These are phyloP conservation scores for Terebella lapidaria DNA, from an alignment of 2,888 invertebrate genomes.

Conservation along the genomic window DNA sequence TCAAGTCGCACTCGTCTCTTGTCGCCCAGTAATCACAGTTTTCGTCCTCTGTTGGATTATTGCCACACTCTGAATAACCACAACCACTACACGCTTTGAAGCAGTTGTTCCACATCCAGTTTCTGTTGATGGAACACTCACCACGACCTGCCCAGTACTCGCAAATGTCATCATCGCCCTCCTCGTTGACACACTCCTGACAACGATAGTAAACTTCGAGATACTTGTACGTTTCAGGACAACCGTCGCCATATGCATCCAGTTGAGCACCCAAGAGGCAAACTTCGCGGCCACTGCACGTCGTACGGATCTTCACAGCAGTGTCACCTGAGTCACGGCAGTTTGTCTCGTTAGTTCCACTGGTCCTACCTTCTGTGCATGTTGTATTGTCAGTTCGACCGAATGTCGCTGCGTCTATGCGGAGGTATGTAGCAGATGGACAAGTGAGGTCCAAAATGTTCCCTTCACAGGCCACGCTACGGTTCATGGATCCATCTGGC, in stretches of 20 bases:
- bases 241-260: background rate
- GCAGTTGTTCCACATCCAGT: slow-evolving; percentile 41
- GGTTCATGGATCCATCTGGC: too few relatives aligned
- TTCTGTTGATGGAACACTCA: slow-evolving; percentile 38
- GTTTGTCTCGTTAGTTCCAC: background rate
- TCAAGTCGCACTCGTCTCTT: slow-evolving; percentile 13
- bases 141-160: slow-evolving; percentile 33
- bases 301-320: background rate
- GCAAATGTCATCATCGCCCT: slow-evolving; percentile 27
- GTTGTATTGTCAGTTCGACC: background rate
- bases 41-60: background rate
- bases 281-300: background rate
- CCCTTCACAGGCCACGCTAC: background rate
- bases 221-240: slow-evolving; percentile 1
- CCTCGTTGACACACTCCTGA: slow-evolving; percentile 2
- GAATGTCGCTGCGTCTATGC: background rate
- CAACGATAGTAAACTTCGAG: slow-evolving; percentile 1
- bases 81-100: slow-evolving; percentile 28
- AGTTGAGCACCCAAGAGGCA: background rate
- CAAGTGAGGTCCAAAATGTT: background rate
- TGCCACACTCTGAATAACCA: background rate
- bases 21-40: slow-evolving; percentile 18
- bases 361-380: background rate
- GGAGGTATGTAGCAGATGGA: background rate
- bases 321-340: background rate